Evolutionary conservation across 1,140 invertebrate genomes (phyloP), one percentile per base, ranked within the genome.

Genomic region (Rhopalosiphum maidis): DNA sequence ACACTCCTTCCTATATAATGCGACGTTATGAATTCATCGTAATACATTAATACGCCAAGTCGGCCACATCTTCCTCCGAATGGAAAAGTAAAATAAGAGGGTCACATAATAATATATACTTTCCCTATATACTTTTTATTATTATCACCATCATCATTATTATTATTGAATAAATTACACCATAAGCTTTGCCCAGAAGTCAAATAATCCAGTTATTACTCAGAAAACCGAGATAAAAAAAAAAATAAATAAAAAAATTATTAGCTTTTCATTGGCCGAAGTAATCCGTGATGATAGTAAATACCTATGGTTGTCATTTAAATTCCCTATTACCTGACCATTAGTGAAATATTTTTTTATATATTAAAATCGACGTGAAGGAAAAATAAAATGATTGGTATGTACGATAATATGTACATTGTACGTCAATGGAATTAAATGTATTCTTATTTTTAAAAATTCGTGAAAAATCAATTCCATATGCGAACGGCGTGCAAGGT

Each of bases 151-250:
- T 51, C 35, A 22, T 82, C 51, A 87, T 41, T 88, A 87, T 88
- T 30, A 48, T 89, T 54, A 54, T 89, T 54, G 87, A 89, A 89
- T 89, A 89, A 89, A 89, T 89, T 89, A 54, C 87, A 43, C 35
- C 9, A 15, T 87, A 87, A 87, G 43, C 86, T 54, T 89, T 55
- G 35, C 9, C n/a, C 88, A 37, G 48, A 89, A 89, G 46, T 54
- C 46, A n/a, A 18, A 89, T 89, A 89, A 89, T 54, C 48, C 48
- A 35, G 87, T 37, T 89, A 87, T 46, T 87, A 89, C 48, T 89
- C n/a, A 22, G 48, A 54, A 88, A 37, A 54, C 30, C 18, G 25
- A 89, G 22, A 55, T 89, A 55, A 55, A 55, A 89, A 54, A 89
- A 23, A 41, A 41, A 41, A 41, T n/a, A n/a, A 41, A 21, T 46